Conservation (phyloP, 2,888 invertebrate species). For the Melikaiella ostensackeni region DNA sequence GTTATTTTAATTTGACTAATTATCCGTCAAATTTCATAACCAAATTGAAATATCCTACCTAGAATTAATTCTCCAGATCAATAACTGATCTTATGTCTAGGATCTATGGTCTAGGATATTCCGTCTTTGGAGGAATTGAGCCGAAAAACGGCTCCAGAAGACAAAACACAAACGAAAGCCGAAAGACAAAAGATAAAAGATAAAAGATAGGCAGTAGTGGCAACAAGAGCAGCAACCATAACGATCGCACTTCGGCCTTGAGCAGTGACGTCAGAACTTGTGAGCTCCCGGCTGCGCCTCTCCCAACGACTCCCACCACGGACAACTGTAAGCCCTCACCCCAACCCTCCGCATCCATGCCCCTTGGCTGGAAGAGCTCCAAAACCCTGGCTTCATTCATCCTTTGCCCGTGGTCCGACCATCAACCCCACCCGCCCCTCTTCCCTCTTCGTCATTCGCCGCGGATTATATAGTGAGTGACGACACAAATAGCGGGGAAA, state of each 20-base stretch:
- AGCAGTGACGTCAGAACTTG: constrained; percentile 56
- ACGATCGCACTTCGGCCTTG: constrained; percentile 56
- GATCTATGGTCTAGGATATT: too few relatives aligned
- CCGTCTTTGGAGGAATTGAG: background rate
- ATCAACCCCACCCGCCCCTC: constrained; percentile 49
- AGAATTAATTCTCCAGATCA: background rate
- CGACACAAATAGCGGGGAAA: constrained; percentile 30
- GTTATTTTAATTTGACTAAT: background rate
- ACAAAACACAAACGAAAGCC: constrained; percentile 38
- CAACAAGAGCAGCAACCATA: constrained; percentile 48
- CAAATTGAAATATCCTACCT: background rate
- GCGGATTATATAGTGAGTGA: constrained; percentile 35
- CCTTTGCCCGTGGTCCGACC: constrained; percentile 50
- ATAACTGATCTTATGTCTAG: background rate
- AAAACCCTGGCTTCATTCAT: constrained; percentile 56
- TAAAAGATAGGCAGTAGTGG: constrained; percentile 39
- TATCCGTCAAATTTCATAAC: background rate
- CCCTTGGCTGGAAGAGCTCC: constrained; percentile 52
- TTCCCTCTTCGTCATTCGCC: constrained; percentile 3
- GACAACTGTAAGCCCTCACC: constrained; percentile 44
- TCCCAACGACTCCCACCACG: constrained; percentile 36
- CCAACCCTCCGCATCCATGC: constrained; percentile 14
- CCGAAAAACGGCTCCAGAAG: background rate
- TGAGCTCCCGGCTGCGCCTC: constrained; percentile 53
- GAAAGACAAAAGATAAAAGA: constrained; percentile 9